Conservation (phyloP, 37 sponge, comb jelly and placozoan species). For the Diacarnus erythraeanus region DNA sequence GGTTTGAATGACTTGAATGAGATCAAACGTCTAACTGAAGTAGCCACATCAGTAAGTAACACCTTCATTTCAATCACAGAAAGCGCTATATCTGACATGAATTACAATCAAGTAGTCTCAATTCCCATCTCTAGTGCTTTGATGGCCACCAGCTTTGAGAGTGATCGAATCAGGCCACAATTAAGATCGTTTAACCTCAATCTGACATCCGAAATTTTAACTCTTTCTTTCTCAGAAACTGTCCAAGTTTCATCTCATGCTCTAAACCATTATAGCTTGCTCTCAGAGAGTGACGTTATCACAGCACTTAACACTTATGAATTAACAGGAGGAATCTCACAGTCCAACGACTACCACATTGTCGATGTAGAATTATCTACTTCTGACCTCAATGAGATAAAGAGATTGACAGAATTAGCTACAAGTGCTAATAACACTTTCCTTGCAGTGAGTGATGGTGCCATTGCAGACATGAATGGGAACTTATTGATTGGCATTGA, state of each 20-base stretch:
- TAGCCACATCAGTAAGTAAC: slow-evolving; percentile 69
- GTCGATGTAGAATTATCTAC: slow-evolving; percentile 50
- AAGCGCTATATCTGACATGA: slow-evolving; percentile 79
- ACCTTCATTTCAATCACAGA: slow-evolving; percentile 60
- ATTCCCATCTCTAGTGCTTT: slow-evolving; percentile 19
- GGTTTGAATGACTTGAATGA: slow-evolving; percentile 80
- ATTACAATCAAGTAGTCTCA: slow-evolving; percentile 45
- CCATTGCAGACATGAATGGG: slow-evolving; percentile 72
- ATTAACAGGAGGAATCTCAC: slow-evolving; percentile 65
- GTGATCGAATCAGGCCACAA: slow-evolving; percentile 61
- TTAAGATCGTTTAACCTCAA: slow-evolving; percentile 69
- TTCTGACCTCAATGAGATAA: slow-evolving; percentile 74
- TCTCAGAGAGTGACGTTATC: neutral
- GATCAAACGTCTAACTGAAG: slow-evolving; percentile 59
- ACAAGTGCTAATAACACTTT: slow-evolving; percentile 44
- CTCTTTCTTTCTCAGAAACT: slow-evolving; percentile 85
- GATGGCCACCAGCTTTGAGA: slow-evolving; percentile 36
- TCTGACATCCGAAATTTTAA: slow-evolving; percentile 68
- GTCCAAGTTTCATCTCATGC: slow-evolving; percentile 54
- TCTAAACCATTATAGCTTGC: slow-evolving; percentile 42
- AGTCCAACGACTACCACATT: slow-evolving; percentile 33
- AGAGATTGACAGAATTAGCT: slow-evolving; percentile 50
- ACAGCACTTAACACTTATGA: neutral
- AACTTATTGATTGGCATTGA: slow-evolving; percentile 50
- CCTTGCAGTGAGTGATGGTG: slow-evolving; percentile 46